Base-by-base conservation (phyloP, 2,113 vertebrate genomes). In the Chionomys nivalis region DNA sequence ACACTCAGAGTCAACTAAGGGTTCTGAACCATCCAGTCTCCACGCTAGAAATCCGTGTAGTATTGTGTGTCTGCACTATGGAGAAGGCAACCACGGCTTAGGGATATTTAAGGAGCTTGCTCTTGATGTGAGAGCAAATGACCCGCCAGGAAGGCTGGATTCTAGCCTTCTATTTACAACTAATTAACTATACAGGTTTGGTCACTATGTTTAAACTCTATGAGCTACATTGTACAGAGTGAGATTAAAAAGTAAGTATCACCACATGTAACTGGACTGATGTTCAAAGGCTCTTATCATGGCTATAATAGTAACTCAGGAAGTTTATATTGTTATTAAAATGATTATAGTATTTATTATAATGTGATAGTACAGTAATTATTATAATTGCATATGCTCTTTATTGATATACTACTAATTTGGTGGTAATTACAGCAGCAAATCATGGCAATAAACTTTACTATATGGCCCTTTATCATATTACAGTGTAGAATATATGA, bases 221-320 rank as follows among this genome's bases (percentile, higher is more conserved):
- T 78, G 63, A 89, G 89, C 61, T 78, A 26, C 52, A 90, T 1
- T 77, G 78, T 21, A 85, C 24, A 89, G 89, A 79, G 5, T 16
- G 17, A 66, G 33, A 78, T 39, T 91, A 85, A 86, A 95, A 77
- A 93, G 82, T 55, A 93, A 89, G 65, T 73, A 68, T 36, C 44
- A 78, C 1, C 13, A 0, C 58, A 23, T 17, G 26, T 90, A 88
- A 85, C 31, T 65, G 39, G 91, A 73, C 39, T 81, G 85, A 68
- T 79, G 7, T 78, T 78, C 65, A 79, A 91, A 89, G 78, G 26
- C 65, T 85, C 47, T 68, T 75, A 49, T 75, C 26, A 49, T 61
- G 70, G 49, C 55, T 89, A 52, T 66, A 83, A 55, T 77, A 66
- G 58, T 17, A 66, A 49, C 90, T 49, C 19, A 23, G 26, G 44